phyloP scores from a whole-genome alignment of 1,140 invertebrate genomes.

The Helicoverpa zea region DNA sequence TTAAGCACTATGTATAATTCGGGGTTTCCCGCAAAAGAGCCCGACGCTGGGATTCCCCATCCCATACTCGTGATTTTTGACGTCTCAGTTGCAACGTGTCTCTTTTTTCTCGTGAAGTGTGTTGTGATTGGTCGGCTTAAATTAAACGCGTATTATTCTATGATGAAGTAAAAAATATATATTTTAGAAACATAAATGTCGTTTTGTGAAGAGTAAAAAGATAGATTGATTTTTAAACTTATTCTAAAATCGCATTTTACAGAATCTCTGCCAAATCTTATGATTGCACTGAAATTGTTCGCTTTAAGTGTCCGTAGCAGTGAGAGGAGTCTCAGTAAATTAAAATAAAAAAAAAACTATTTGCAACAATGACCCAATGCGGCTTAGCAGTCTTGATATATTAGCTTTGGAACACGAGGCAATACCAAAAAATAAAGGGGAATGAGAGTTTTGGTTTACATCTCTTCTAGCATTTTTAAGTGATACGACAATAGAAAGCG shows the following conservation, averaged over 20 bases:
- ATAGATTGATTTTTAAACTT: slow-evolving; percentile 9
- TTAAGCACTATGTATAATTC: background rate
- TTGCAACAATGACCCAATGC: slow-evolving; percentile 50
- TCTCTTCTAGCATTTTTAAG: no score
- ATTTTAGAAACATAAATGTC: slow-evolving; percentile 17
- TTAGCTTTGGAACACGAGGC: slow-evolving; percentile 42
- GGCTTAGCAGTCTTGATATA: slow-evolving; percentile 32
- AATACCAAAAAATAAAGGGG: slow-evolving; percentile 20
- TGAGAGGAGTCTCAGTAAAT: slow-evolving; percentile 52
- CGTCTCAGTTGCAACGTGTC: no score
- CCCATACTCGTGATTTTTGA: no score
- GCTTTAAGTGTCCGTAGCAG: slow-evolving; percentile 45
- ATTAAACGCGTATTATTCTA: slow-evolving; percentile 6
- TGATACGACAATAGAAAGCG: no score
- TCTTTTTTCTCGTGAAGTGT: no score
- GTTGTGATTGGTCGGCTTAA: background rate
- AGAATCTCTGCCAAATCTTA: slow-evolving; percentile 58
- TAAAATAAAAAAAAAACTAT: slow-evolving; percentile 54
- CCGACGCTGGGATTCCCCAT: no score
- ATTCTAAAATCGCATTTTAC: slow-evolving; percentile 57
- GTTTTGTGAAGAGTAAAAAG: slow-evolving; percentile 4
- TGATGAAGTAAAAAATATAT: slow-evolving; percentile 1
- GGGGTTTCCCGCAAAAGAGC: background rate
- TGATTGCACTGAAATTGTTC: slow-evolving; percentile 52
- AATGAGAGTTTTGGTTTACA: no score